Evolutionary conservation across 2,888 invertebrate species (phyloP).

Genomic region (Omphaloscelis lunosa): DNA sequence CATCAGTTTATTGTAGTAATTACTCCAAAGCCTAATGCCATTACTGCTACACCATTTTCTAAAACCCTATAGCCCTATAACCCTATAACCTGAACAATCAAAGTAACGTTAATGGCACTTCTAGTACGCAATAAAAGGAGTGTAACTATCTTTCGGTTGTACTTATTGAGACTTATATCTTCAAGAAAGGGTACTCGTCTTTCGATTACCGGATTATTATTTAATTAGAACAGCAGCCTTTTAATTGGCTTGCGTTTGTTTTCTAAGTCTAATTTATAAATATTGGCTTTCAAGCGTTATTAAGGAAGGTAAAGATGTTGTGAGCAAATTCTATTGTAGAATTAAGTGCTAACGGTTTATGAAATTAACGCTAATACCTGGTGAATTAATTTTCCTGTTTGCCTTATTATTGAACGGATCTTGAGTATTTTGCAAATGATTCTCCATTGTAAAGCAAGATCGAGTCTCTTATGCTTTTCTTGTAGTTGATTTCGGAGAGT

Average conservation of each 20-base stretch:
- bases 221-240: slow-evolving; percentile 72
- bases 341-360: slow-evolving; percentile 8
- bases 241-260: slow-evolving; percentile 66
- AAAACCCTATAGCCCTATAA: slow-evolving; percentile 30
- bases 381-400: background rate
- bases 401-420: background rate
- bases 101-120: slow-evolving; percentile 49
- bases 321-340: slow-evolving; percentile 6
- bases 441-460: background rate
- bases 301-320: slow-evolving; percentile 31
- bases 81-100: slow-evolving; percentile 38
- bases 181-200: slow-evolving; percentile 66
- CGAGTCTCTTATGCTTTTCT: background rate
- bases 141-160: slow-evolving; percentile 55
- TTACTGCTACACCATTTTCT: slow-evolving; percentile 30
- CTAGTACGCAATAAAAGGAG: slow-evolving; percentile 55
- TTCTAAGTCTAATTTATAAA: slow-evolving; percentile 50
- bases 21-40: slow-evolving; percentile 17
- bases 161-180: slow-evolving; percentile 73
- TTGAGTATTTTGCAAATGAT: background rate
- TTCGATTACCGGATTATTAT: slow-evolving; percentile 77
- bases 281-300: slow-evolving; percentile 40
- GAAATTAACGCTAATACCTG: slow-evolving; percentile 5
- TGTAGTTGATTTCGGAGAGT: background rate
- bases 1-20: slow-evolving; percentile 13